Conservation (phyloP, 2,888 invertebrate species). For the Tupiocoris notatus region DNA sequence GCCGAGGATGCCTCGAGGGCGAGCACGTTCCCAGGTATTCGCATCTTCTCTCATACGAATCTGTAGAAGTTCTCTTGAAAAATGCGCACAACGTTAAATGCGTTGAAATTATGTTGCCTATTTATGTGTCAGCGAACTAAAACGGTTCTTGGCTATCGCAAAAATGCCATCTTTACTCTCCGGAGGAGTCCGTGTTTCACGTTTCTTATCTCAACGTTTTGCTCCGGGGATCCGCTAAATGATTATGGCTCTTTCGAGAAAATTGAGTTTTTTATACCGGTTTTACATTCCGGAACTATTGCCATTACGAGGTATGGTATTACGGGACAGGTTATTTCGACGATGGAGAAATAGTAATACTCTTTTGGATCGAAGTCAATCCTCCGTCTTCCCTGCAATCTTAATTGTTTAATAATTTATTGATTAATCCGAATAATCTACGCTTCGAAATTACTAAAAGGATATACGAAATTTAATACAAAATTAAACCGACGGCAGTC, state of each 20-base stretch:
- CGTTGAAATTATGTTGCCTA: not conserved
- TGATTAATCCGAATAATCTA: too few relatives aligned
- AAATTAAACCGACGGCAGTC: too few relatives aligned
- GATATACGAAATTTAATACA: too few relatives aligned
- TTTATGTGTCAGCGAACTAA: not conserved
- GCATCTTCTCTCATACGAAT: not conserved
- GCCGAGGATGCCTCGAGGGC: not conserved
- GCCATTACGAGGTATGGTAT: too few relatives aligned
- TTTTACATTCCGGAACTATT: too few relatives aligned
- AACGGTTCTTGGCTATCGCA: not conserved
- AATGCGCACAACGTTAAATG: not conserved
- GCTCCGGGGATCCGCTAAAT: not conserved
- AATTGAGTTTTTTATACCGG: too few relatives aligned
- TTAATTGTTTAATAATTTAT: too few relatives aligned
- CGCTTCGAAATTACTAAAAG: too few relatives aligned
- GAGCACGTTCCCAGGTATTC: not conserved
- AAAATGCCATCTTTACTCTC: not conserved
- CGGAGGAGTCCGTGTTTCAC: not conserved
- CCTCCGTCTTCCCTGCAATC: too few relatives aligned
- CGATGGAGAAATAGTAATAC: too few relatives aligned
- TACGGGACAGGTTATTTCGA: too few relatives aligned
- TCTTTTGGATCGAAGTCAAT: too few relatives aligned
- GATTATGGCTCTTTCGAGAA: not conserved
- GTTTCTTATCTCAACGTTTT: not conserved
- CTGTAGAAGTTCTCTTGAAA: not conserved